A percentile compares a stretch with the other conserved stretches of the same genome.
phyloP scores from a whole-genome alignment of 2,888 invertebrate species.

The Acleris sparsana region DNA sequence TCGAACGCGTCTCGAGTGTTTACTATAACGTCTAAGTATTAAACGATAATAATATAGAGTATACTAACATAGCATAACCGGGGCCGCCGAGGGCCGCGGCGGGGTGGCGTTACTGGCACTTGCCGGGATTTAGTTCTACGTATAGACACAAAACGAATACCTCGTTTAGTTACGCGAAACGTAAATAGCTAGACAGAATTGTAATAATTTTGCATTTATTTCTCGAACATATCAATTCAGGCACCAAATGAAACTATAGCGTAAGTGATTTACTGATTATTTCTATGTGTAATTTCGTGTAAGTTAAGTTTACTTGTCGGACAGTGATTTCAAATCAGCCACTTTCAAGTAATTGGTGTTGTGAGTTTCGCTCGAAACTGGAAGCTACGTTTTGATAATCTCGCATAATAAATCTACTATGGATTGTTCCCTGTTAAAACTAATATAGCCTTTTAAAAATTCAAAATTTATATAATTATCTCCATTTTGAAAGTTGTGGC shows the following conservation, averaged over 20 bases:
- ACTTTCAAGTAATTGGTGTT: constrained; percentile 54
- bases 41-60: constrained; percentile 80
- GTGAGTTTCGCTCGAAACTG: constrained; percentile 59
- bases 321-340: constrained; percentile 61
- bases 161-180: constrained; percentile 78
- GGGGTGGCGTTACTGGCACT: constrained; percentile 65
- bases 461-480: constrained; percentile 63
- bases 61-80: constrained; percentile 76
- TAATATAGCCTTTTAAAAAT: constrained; percentile 67
- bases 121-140: constrained; percentile 68
- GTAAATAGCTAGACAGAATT: constrained; percentile 74
- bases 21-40: constrained; percentile 80
- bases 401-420: constrained; percentile 54
- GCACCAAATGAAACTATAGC: constrained; percentile 81
- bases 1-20: constrained; percentile 73
- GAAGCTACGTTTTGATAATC: constrained; percentile 49
- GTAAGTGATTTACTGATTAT: constrained; percentile 73
- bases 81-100: constrained; percentile 59
- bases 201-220: constrained; percentile 77
- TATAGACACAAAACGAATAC: constrained; percentile 79
- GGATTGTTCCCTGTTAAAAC: constrained; percentile 60
- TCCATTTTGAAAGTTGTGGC: constrained; percentile 52
- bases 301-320: constrained; percentile 56
- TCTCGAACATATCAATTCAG: constrained; percentile 81
- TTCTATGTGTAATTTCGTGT: constrained; percentile 66